Conservation (phyloP, 2,888 invertebrate species). For the Latheticus oryzae region DNA sequence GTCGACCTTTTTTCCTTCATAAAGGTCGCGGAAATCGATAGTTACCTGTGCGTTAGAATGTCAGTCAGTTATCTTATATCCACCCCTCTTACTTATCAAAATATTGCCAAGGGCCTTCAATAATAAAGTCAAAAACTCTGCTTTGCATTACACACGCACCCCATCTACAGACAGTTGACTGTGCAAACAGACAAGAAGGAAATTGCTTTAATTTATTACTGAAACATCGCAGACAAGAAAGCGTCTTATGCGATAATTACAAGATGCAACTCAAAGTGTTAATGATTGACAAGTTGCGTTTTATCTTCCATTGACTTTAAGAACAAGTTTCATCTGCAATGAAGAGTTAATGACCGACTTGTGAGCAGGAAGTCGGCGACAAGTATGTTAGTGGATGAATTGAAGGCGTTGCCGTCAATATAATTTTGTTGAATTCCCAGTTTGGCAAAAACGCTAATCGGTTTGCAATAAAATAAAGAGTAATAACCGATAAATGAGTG, state of each 20-base stretch:
- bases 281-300: slow-evolving; percentile 12
- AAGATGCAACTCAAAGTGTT: slow-evolving; percentile 16
- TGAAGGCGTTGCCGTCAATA: background rate
- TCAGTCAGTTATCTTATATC: slow-evolving; percentile 30
- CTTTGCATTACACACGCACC: slow-evolving; percentile 2
- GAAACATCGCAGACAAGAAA: slow-evolving; percentile 8
- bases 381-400: slow-evolving; percentile 12
- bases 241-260: slow-evolving; percentile 10
- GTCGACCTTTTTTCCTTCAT: slow-evolving; percentile 30
- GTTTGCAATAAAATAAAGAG: slow-evolving; percentile 15
- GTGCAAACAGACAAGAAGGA: slow-evolving; percentile 13
- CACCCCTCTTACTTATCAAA: slow-evolving; percentile 29
- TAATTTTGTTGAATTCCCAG: slow-evolving; percentile 4
- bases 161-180: slow-evolving; percentile 1
- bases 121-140: slow-evolving; percentile 22
- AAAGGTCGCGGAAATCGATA: slow-evolving; percentile 36
- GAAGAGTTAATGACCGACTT: slow-evolving; percentile 23
- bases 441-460: slow-evolving; percentile 3
- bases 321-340: background rate
- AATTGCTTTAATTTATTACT: slow-evolving; percentile 21
- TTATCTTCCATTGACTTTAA: slow-evolving; percentile 15
- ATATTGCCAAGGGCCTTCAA: slow-evolving; percentile 11
- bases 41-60: slow-evolving; percentile 33
- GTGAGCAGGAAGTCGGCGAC: too few relatives aligned
- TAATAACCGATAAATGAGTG: slow-evolving; percentile 15